Evolutionary conservation across 2,113 vertebrate species (phyloP).

Genomic region (Stictonetta naevosa): DNA sequence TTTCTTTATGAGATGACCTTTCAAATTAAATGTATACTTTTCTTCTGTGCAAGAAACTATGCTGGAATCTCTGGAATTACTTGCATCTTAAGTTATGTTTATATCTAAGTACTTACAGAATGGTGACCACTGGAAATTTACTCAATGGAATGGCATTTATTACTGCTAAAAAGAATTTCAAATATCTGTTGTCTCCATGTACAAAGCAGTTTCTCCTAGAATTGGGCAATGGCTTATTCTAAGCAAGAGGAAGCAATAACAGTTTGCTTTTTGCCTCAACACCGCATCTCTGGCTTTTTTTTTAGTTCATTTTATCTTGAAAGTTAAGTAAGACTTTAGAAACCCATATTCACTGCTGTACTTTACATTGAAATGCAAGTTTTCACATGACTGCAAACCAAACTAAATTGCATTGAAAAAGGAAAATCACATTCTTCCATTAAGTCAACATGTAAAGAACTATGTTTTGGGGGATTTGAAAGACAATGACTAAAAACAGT

Average conservation of each 20-base stretch:
- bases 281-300: not conserved
- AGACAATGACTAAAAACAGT: not conserved
- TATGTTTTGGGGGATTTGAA: not conserved
- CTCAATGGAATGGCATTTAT: constrained; percentile 34
- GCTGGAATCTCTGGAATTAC: constrained; percentile 23
- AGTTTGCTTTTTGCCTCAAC: not conserved
- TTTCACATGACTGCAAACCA: not conserved
- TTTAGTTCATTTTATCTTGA: not conserved
- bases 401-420: not conserved
- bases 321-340: not conserved
- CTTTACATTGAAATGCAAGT: not conserved
- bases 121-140: not conserved
- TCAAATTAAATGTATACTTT: not conserved
- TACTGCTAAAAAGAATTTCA: constrained; percentile 23
- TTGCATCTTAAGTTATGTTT: not conserved
- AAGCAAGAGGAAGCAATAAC: not conserved
- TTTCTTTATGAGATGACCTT: constrained; percentile 7
- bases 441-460: not conserved
- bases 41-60: not conserved
- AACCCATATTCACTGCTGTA: not conserved
- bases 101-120: constrained; percentile 7
- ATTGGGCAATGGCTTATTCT: not conserved
- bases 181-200: not conserved
- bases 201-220: constrained; percentile 3
- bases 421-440: not conserved